Evolutionary conservation across 2,797 vertebrate genomes (phyloP).

Genomic region (Oryzias sinensis): DNA sequence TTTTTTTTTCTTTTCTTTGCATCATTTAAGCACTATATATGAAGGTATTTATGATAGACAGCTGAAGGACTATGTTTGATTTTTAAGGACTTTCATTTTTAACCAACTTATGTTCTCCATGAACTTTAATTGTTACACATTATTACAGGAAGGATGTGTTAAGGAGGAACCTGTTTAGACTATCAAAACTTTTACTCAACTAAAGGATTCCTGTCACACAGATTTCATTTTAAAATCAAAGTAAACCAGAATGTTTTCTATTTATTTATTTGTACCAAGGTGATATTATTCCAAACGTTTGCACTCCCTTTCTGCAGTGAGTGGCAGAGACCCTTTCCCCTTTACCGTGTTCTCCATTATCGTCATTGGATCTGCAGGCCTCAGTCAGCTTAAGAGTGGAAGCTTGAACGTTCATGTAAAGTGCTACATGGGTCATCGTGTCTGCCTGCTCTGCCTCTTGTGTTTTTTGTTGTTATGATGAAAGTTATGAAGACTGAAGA

Average conservation of each 20-base stretch:
- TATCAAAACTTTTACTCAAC: constrained; percentile 6
- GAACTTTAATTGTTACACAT: constrained; percentile 22
- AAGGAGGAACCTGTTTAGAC: neutral
- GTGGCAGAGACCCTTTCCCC: constrained; percentile 1
- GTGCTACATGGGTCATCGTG: constrained; percentile 18
- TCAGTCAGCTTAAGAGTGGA: constrained; percentile 14
- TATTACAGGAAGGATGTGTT: neutral
- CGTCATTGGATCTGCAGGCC: constrained; percentile 5
- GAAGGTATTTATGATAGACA: too few species aligned
- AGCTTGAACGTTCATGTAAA: constrained; percentile 10
- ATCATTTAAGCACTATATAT: too few species aligned
- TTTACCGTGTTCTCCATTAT: neutral
- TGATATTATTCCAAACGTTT: constrained; percentile 11
- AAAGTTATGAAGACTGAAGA: too few species aligned
- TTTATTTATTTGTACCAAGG: constrained; percentile 47
- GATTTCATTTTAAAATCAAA: neutral
- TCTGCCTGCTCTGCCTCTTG: constrained; percentile 19
- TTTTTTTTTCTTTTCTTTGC: too few species aligned
- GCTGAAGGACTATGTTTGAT: too few species aligned
- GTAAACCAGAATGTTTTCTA: constrained; percentile 16
- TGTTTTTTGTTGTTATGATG: constrained; percentile 9
- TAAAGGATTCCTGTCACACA: constrained; percentile 22
- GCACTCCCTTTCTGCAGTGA: constrained; percentile 7
- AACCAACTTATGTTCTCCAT: constrained; percentile 17
- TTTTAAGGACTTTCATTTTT: neutral